Evolutionary conservation across 2,113 vertebrate genomes (phyloP), one percentile per base, ranked within the genome.

Genomic region (Anthoscopus minutus): DNA sequence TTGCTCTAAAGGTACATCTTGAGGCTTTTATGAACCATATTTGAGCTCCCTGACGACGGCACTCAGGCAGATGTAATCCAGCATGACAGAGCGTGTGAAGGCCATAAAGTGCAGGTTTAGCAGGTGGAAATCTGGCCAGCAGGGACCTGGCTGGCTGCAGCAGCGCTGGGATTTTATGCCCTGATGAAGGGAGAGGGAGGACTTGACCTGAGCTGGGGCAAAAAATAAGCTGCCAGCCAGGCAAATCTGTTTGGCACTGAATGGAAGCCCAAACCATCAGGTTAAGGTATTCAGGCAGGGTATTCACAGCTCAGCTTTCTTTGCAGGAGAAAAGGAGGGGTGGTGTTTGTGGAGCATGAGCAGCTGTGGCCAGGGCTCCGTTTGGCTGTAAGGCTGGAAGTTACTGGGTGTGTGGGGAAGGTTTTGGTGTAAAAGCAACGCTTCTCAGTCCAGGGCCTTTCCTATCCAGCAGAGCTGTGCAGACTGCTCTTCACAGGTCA

Each of bases 11-110:
- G 88, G 78, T 84, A 33, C 47, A 70, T 61, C 42, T 78, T 1
- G 5, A 91, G 78, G 73, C 88, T 93, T 91, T 83, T 66, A 74
- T 0, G 12, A 89, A 70, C 64, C 42, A 21, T 45, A 33, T 74
- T 93, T 4, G 14, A 91, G 81, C 61, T 86, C 92, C 67, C 81
- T 62, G 73, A 57, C 0, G 0, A 89, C 13, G 7, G 81, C 11
- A 0, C 54, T 62, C 0, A 0, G 69, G 78, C 2, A 0, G 73
- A 66, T 35, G 35, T 70, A 81, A 81, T 38, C 22, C n/a, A 31
- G 64, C 0, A 0, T 58, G 78, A 84, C 70, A 71, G 90, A 22
- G 25, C 2, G 0, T n/a, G 47, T 58, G 78, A 85, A 16, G 18
- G 78, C 73, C 78, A 38, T 25, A 5, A 78, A 94, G 33, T 42